Conservation (phyloP, 2,113 vertebrate species). For the Zosterops hypoxanthus region DNA sequence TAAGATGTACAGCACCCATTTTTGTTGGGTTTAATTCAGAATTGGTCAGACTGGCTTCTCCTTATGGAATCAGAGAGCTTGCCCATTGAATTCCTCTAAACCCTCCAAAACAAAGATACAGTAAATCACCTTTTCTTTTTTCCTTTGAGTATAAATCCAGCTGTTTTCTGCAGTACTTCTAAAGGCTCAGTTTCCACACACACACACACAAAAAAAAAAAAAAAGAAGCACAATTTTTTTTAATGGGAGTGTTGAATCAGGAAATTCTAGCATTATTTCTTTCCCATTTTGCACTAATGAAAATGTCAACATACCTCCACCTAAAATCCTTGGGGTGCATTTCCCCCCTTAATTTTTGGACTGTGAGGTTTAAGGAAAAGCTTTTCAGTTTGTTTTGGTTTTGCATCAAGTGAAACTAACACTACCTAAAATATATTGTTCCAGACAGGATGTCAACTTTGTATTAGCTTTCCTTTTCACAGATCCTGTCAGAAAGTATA, state of each 20-base stretch:
- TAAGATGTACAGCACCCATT: not conserved
- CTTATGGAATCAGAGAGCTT: slow-evolving; percentile 20
- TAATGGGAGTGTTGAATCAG: not conserved
- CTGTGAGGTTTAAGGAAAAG: not conserved
- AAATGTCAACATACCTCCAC: not conserved
- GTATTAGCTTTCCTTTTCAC: not conserved
- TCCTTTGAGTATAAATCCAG: not conserved
- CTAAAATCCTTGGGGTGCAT: not conserved
- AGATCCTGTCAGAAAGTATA: not conserved
- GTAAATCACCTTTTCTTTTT: slow-evolving; percentile 43
- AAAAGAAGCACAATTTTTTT: not conserved
- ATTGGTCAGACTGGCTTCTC: slow-evolving; percentile 4
- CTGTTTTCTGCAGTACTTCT: not conserved
- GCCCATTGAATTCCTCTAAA: not conserved
- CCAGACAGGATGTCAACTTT: not conserved
- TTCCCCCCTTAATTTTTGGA: not conserved
- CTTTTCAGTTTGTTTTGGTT: not conserved
- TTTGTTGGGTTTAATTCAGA: slow-evolving; percentile 46
- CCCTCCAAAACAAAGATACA: slow-evolving; percentile 51
- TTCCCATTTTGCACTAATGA: not conserved
- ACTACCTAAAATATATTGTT: not conserved
- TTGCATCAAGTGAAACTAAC: not conserved
- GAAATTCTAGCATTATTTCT: not conserved
- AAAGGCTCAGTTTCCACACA: not conserved
- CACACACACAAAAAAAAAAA: not conserved